A percentile compares a stretch with the other conserved stretches of the same genome.
Conservation (phyloP, 2,888 invertebrate genomes). For the Hydraecia micacea region DNA sequence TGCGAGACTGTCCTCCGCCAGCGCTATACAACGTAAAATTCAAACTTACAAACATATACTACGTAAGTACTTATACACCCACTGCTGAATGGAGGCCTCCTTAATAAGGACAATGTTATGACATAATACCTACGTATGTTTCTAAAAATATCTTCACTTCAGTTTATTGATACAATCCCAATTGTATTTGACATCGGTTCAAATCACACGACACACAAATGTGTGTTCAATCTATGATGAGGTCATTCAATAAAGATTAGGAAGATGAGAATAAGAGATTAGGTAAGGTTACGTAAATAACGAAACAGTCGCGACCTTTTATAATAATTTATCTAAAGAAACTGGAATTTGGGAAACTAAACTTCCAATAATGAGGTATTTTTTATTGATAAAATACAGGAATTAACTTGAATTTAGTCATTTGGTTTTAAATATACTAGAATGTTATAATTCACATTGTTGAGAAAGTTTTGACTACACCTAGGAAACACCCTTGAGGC, state of each 20-base stretch:
- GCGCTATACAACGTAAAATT: background rate
- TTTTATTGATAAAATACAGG: background rate
- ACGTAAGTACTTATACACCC: conserved; percentile 10
- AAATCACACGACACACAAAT: conserved; percentile 57
- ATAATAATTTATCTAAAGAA: conserved; percentile 16
- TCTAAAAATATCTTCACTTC: conserved; percentile 46
- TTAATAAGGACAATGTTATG: conserved; percentile 29
- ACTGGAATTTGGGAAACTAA: conserved; percentile 5
- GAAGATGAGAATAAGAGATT: conserved; percentile 29
- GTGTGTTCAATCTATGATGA: conserved; percentile 62
- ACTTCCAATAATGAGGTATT: background rate
- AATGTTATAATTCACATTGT: background rate
- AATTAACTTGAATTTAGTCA: background rate
- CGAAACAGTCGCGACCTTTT: conserved; percentile 9
- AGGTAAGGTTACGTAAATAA: conserved; percentile 38
- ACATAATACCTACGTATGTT: conserved; percentile 12
- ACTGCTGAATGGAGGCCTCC: conserved; percentile 28
- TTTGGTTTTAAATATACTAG: background rate
- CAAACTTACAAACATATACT: background rate
- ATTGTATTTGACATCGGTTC: conserved; percentile 51
- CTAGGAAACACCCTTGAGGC: conserved; percentile 4
- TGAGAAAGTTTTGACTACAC: background rate
- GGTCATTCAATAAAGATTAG: conserved; percentile 57
- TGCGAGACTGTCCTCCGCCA: background rate
- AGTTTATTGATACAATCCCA: conserved; percentile 46